Base-by-base conservation (phyloP, 2,113 vertebrate species). In the Oceanites oceanicus region DNA sequence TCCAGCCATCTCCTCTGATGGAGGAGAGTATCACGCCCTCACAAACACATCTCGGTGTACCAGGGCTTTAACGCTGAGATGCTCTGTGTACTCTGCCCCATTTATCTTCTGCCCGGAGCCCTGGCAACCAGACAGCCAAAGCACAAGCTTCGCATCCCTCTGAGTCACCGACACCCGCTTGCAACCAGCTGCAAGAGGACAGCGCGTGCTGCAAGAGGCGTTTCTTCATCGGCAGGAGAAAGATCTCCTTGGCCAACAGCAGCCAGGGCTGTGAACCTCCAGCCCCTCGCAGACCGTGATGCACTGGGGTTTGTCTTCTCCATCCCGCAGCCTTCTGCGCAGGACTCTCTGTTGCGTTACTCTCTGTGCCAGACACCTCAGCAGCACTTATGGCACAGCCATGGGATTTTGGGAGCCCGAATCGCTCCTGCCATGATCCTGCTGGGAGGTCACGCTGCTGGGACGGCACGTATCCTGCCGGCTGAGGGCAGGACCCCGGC, bases 261-360 rank as follows among this genome's bases (percentile, higher is more conserved):
- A 66, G 50, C 22, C 63, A 18, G 19, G 27, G 30, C 12, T 40
- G 23, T 15, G 40, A 8, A 15, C 38, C 50, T 49, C 15, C 30
- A 47, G 27, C 21, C 13, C 23, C 20, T 16, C 10, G 0, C 20
- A 47, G 25, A 17, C 10, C 1, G 5, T 3, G 0, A 7, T 7
- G 30, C 42, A 42, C 50, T 8, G 9, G 8, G 9, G 19, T 47
- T 52, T 42, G 9, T 19, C 10, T 38, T 56, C 21, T 10, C 26
- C 22, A 29, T 13, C 15, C 3, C 0, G 2, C 2, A 1, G 26
- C 30, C 9, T 1, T 5, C 8, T 22, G 13, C 50, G 21, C 3
- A 1, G n/a, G 7, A 12, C 32, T 11, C 25, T 30, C 52, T 19
- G 29, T 6, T 5, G 3, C 1, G 0, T 3, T 67, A 26, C 22